Evolutionary conservation across 2,888 invertebrate genomes (phyloP), one percentile per base, ranked within the genome.

Genomic region (Diabrotica balteata): DNA sequence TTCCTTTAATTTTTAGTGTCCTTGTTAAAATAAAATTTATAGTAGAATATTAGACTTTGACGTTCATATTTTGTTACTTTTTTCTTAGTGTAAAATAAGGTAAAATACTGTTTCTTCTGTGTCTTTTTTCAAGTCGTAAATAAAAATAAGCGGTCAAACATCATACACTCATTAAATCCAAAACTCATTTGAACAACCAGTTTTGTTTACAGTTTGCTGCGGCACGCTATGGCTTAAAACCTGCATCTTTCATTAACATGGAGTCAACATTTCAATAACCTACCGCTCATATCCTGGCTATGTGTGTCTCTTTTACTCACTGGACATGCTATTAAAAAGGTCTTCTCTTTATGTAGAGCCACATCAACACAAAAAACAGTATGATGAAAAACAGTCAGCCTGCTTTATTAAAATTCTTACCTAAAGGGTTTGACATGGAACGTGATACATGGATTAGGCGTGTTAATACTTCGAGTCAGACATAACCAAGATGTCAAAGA

Each of bases 221-320:
- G 73, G 59, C 22, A 60, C 53, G 75, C 71, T 73, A 70, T 72
- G 75, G 81, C 80, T 82, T 81, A 81, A 64, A 82, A 81, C 79
- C 79, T 80, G 79, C 80, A 81, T 80, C 82, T 83, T 83, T 82
- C 82, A 83, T 83, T 81, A 82, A 81, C 81, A 82, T 81, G 76
- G 76, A 77, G 78, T 77, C 78, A 80, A 82, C 81, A 80, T 83
- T 83, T 82, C 83, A 83, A 82, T 83, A 83, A 83, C 82, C 80
- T 81, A 81, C 75, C 43, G 75, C 78, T 81, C 81, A 81, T 81
- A 81, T 80, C 81, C 80, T 79, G 80, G 72, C 69, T 60, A 22
- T 66, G 17, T 59, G 45, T 46, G 51, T 51, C 42, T 53, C 47
- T 54, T 45, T 62, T 46, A 32, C 61, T 61, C 55, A 46, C 60